These are phyloP conservation scores for Bubo scandiacus DNA, from an alignment of 2,113 vertebrate species.

Conservation along the genomic window DNA sequence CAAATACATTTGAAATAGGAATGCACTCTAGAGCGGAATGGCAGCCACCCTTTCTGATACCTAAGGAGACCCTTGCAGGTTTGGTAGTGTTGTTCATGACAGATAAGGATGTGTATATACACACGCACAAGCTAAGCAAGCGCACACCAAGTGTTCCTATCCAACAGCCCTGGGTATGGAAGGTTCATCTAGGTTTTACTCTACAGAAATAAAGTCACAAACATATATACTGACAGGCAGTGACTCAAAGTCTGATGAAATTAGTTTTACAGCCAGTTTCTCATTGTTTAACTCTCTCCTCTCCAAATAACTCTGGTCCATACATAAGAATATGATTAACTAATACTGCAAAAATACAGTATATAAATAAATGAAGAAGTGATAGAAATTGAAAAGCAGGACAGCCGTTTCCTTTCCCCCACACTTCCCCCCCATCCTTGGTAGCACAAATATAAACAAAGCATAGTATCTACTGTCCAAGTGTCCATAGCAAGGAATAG, in stretches of 20 bases:
- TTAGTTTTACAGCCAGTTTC: neutral
- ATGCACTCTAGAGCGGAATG: neutral
- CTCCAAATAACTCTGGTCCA: neutral
- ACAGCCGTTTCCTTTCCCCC: neutral
- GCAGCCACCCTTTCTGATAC: neutral
- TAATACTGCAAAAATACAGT: neutral
- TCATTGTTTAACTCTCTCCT: neutral
- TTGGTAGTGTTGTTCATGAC: neutral
- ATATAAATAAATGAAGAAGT: neutral
- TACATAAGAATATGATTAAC: neutral
- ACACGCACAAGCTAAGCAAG: neutral
- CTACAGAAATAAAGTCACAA: neutral
- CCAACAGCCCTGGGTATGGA: neutral
- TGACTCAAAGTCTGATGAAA: neutral
- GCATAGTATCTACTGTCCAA: neutral
- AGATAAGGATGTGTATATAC: accelerated
- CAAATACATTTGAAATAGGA: neutral
- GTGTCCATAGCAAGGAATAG: neutral
- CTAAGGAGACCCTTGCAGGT: neutral
- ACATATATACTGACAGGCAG: neutral
- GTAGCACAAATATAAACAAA: neutral
- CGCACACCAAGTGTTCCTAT: neutral
- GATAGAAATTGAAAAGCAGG: neutral
- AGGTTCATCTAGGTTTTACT: neutral
- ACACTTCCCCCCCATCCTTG: neutral